Percentiles rank a stretch among this genome's conserved stretches.
Evolutionary conservation across 2,888 invertebrate genomes (phyloP).

Genomic region (Corythucha ciliata): DNA sequence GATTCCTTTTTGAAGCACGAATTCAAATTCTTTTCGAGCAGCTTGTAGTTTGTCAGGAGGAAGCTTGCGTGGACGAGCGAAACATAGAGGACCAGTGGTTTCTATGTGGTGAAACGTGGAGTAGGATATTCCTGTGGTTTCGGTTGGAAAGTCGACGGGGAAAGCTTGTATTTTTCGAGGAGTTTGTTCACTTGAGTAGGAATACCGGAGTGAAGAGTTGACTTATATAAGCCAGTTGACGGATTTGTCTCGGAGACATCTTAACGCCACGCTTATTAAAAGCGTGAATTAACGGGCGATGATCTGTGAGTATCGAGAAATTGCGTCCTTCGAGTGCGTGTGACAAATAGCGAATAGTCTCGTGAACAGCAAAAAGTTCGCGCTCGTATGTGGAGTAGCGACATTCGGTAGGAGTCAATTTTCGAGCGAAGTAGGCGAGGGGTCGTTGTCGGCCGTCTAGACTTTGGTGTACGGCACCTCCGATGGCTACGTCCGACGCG

Average conservation of each 20-base stretch:
- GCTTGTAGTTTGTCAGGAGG: slow-evolving; percentile 13
- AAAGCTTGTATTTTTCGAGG: slow-evolving; percentile 19
- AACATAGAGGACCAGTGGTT: slow-evolving; percentile 11
- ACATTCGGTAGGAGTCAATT: slow-evolving; percentile 19
- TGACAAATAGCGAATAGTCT: slow-evolving; percentile 20
- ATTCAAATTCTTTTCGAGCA: slow-evolving; percentile 5
- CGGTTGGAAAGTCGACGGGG: too few species aligned
- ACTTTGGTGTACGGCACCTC: slow-evolving; percentile 40
- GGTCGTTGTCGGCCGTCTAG: slow-evolving; percentile 14
- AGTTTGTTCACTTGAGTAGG: slow-evolving; percentile 2
- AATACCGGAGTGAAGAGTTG: slow-evolving; percentile 17
- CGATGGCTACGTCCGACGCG: slow-evolving; percentile 41
- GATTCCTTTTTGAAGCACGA: slow-evolving; percentile 1
- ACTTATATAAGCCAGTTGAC: slow-evolving; percentile 20
- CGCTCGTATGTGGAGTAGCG: slow-evolving; percentile 26
- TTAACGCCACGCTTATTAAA: slow-evolving; percentile 12
- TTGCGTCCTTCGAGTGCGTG: slow-evolving; percentile 28
- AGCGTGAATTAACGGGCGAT: slow-evolving; percentile 16
- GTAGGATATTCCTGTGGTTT: too few species aligned
- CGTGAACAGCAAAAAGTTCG: slow-evolving; percentile 26
- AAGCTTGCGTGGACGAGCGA: slow-evolving; percentile 1
- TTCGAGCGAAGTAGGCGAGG: slow-evolving; percentile 26
- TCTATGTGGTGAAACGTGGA: slow-evolving; percentile 13
- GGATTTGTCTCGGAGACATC: slow-evolving; percentile 18
- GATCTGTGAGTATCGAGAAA: slow-evolving; percentile 24